Evolutionary conservation across 2,797 vertebrate species (phyloP).

Genomic region (Threskiornis aethiopicus): DNA sequence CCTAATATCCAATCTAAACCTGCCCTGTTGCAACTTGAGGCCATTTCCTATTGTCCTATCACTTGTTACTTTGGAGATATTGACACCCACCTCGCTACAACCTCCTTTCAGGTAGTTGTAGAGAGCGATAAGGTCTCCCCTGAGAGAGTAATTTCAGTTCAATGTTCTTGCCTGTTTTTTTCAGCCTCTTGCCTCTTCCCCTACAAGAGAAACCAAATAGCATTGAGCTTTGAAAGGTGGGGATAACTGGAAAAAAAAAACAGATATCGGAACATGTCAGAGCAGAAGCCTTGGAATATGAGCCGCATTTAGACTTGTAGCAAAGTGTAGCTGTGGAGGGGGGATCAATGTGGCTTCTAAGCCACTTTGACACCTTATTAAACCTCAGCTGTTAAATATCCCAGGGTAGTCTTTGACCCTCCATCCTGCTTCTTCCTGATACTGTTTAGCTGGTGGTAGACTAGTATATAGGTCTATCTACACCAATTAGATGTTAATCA

Average conservation of each 20-base stretch:
- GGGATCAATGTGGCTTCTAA: neutral
- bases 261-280: neutral
- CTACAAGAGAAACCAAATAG: neutral
- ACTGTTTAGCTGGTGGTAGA: neutral
- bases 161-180: neutral
- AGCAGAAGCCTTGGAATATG: neutral
- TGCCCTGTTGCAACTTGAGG: neutral
- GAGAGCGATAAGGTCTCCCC: neutral
- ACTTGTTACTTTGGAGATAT: neutral
- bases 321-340: neutral
- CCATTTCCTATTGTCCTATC: neutral
- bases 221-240: neutral
- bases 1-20: neutral
- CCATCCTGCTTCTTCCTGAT: neutral
- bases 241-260: neutral
- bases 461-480: neutral
- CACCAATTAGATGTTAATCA: neutral
- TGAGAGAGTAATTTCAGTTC: neutral
- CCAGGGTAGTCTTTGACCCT: neutral
- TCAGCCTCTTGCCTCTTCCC: neutral
- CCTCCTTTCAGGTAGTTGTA: neutral
- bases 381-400: neutral
- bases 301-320: neutral
- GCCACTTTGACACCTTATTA: neutral
- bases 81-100: fast-evolving